Evolutionary conservation across 2,888 invertebrate genomes (phyloP).

Genomic region (Orchesella flavescens): DNA sequence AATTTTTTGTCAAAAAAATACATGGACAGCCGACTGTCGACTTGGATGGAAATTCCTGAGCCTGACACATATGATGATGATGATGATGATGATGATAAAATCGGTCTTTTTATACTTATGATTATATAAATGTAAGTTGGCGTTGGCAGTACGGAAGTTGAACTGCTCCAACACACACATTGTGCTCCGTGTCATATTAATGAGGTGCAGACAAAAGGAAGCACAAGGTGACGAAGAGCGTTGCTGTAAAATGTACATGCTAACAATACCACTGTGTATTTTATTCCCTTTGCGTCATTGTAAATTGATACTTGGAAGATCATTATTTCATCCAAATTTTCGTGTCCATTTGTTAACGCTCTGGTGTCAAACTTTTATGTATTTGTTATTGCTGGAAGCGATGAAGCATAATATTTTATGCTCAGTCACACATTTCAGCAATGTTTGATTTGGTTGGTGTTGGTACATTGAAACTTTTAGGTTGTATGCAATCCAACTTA

Average conservation of each 20-base stretch:
- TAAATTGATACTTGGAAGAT: constrained; percentile 19
- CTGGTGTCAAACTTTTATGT: neutral
- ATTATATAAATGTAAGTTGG: too few species aligned
- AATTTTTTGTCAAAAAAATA: too few species aligned
- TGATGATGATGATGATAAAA: constrained; percentile 20
- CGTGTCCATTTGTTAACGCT: neutral
- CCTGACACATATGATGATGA: too few species aligned
- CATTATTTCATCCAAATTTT: constrained; percentile 10
- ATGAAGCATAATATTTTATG: constrained; percentile 1
- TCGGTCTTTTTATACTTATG: neutral
- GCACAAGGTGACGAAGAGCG: constrained; percentile 19
- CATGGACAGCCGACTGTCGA: too few species aligned
- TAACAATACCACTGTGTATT: constrained; percentile 4
- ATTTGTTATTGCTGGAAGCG: neutral
- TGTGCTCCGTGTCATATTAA: constrained; percentile 25
- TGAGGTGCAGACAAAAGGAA: constrained; percentile 32
- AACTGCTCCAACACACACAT: neutral
- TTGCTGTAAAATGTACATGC: neutral
- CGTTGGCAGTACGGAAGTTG: neutral
- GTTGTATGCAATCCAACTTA: too few species aligned
- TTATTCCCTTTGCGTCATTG: neutral
- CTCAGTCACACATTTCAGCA: constrained; percentile 3
- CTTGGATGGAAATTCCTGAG: too few species aligned
- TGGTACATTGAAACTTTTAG: too few species aligned
- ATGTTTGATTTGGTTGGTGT: too few species aligned